These are phyloP conservation scores for Dinomys branickii DNA, from an alignment of 2,113 vertebrate species.

Conservation along the genomic window DNA sequence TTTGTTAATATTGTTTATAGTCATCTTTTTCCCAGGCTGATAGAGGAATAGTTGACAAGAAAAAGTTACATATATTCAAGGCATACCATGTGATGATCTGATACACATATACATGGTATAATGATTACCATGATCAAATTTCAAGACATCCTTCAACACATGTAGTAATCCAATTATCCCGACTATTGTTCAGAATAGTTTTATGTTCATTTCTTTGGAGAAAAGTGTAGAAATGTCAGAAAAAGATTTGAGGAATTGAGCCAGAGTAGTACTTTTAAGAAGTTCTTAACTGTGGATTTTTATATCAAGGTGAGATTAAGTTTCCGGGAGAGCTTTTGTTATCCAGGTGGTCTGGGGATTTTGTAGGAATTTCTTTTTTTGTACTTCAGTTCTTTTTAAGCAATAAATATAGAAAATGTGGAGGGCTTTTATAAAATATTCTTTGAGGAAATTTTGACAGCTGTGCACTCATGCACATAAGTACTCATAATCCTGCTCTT, in stretches of 20 bases:
- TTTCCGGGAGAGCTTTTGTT: constrained; percentile 13
- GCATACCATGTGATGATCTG: background rate
- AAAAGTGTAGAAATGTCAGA: background rate
- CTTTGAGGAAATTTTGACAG: constrained; percentile 16
- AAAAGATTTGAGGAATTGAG: constrained; percentile 21
- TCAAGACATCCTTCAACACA: background rate
- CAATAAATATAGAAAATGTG: constrained; percentile 9
- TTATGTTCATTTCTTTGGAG: background rate
- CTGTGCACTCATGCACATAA: background rate
- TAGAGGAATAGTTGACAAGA: background rate
- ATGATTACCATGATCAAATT: background rate
- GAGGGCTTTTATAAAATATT: background rate
- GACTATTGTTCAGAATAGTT: constrained; percentile 17
- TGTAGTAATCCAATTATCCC: background rate
- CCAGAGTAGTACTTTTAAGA: background rate
- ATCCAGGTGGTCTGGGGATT: background rate
- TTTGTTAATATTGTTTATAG: constrained; percentile 15
- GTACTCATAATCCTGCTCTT: background rate
- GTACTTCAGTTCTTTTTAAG: constrained; percentile 6
- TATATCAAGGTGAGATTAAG: constrained; percentile 23
- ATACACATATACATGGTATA: background rate
- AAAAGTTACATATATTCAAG: background rate
- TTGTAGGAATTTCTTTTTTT: background rate
- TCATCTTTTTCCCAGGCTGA: background rate
- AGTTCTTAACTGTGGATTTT: constrained; percentile 34